Evolutionary conservation across 2,113 vertebrate genomes (phyloP).

Genomic region (Puffinus mauretanicus): DNA sequence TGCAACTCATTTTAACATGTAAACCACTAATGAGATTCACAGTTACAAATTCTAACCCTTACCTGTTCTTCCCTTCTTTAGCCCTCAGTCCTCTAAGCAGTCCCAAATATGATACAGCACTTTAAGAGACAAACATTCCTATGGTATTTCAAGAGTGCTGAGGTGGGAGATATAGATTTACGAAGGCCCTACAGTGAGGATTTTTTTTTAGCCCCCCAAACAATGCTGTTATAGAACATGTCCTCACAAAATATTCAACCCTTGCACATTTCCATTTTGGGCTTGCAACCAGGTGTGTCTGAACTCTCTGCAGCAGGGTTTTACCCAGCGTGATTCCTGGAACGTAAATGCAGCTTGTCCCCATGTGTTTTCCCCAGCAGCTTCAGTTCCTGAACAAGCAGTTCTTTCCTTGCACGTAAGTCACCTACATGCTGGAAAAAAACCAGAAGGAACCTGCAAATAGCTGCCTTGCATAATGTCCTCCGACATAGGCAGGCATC

Average conservation of each 20-base stretch:
- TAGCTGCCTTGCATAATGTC: not conserved
- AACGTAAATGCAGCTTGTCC: conserved; percentile 26
- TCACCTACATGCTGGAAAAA: conserved; percentile 49
- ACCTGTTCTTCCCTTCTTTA: not conserved
- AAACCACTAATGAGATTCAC: not conserved
- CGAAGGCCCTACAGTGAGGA: not conserved
- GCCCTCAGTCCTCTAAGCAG: not conserved
- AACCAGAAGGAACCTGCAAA: conserved; percentile 6
- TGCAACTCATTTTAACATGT: not conserved
- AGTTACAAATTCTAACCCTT: not conserved
- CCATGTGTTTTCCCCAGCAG: conserved; percentile 30
- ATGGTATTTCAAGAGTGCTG: not conserved
- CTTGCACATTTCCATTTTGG: conserved; percentile 61
- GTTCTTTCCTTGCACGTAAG: conserved; percentile 55
- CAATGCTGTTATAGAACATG: conserved; percentile 41
- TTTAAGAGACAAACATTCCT: not conserved
- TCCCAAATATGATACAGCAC: not conserved
- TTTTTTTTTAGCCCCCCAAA: not conserved
- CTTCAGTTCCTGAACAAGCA: conserved; percentile 57
- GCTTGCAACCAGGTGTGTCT: conserved; percentile 56
- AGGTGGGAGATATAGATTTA: conserved; percentile 16
- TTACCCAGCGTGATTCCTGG: conserved; percentile 51
- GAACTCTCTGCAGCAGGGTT: conserved; percentile 35
- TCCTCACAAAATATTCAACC: conserved; percentile 48
- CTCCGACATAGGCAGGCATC: conserved; percentile 9